Evolutionary conservation across 1,140 invertebrate species (phyloP).

Genomic region (Babylonia areolata): DNA sequence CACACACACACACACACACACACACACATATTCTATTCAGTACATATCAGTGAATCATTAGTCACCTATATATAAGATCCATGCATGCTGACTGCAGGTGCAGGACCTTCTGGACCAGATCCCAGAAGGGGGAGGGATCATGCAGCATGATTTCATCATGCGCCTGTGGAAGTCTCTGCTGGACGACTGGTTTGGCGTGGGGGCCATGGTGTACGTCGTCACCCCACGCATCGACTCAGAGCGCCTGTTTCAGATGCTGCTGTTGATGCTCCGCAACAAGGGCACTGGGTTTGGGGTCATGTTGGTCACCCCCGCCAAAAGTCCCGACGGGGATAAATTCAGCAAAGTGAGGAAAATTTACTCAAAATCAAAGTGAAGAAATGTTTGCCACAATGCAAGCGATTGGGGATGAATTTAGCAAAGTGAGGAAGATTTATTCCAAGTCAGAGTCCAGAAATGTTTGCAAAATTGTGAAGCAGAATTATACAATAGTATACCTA

Average conservation of each 20-base stretch:
- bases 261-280: conserved; percentile 72
- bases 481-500: no score
- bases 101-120: conserved; percentile 70
- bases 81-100: conserved; percentile 56
- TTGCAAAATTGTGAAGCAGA: no score
- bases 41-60: neutral
- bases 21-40: neutral
- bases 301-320: conserved; percentile 60
- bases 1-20: neutral
- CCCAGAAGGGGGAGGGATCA: conserved; percentile 72
- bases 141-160: conserved; percentile 72
- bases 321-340: conserved; percentile 60
- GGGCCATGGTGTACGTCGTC: conserved; percentile 67
- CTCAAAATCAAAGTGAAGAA: no score
- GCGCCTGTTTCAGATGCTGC: conserved; percentile 64
- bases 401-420: conserved; percentile 60
- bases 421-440: conserved; percentile 11
- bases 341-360: conserved; percentile 29
- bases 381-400: no score
- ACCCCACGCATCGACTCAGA: conserved; percentile 72
- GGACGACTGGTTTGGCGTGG: conserved; percentile 72
- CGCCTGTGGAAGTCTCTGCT: conserved; percentile 69
- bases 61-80: neutral
- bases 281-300: conserved; percentile 68
- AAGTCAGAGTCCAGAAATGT: no score